Conservation (phyloP, 2,888 invertebrate species). For the Meiosimyza platycephala region DNA sequence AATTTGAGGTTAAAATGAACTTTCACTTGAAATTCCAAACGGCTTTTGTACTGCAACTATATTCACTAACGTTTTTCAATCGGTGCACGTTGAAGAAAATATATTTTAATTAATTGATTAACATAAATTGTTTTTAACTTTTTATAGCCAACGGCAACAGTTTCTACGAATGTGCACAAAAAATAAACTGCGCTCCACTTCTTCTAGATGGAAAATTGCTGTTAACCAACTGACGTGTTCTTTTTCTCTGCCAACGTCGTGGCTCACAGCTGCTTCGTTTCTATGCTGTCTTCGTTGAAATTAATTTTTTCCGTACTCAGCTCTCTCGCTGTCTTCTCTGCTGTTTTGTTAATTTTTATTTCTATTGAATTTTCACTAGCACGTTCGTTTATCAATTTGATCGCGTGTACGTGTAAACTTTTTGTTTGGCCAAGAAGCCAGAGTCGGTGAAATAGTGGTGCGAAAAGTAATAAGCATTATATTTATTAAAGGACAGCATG, state of each 20-base stretch:
- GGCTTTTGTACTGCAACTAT: too few relatives aligned
- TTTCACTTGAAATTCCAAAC: too few relatives aligned
- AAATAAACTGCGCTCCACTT: conserved; percentile 36
- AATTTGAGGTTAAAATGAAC: too few relatives aligned
- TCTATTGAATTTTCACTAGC: neutral
- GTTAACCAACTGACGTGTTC: conserved; percentile 48
- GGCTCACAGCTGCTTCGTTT: conserved; percentile 20
- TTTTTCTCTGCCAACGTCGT: conserved; percentile 16
- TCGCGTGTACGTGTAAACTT: conserved; percentile 18
- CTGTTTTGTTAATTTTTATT: neutral
- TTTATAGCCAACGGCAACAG: neutral
- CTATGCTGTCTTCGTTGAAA: neutral
- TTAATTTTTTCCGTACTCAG: too few relatives aligned
- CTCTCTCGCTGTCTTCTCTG: too few relatives aligned
- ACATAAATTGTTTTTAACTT: too few relatives aligned
- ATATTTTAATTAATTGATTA: too few relatives aligned
- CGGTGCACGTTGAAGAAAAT: too few relatives aligned
- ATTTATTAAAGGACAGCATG: too few relatives aligned
- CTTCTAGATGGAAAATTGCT: neutral
- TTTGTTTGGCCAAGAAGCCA: conserved; percentile 11
- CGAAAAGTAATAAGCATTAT: too few relatives aligned
- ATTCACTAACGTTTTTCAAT: too few relatives aligned
- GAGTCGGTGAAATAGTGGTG: too few relatives aligned
- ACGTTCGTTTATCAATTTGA: conserved; percentile 19
- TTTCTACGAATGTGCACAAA: conserved; percentile 22